These are phyloP conservation scores for Oreochromis aureus DNA, from an alignment of 2,113 vertebrate species.

Conservation along the genomic window DNA sequence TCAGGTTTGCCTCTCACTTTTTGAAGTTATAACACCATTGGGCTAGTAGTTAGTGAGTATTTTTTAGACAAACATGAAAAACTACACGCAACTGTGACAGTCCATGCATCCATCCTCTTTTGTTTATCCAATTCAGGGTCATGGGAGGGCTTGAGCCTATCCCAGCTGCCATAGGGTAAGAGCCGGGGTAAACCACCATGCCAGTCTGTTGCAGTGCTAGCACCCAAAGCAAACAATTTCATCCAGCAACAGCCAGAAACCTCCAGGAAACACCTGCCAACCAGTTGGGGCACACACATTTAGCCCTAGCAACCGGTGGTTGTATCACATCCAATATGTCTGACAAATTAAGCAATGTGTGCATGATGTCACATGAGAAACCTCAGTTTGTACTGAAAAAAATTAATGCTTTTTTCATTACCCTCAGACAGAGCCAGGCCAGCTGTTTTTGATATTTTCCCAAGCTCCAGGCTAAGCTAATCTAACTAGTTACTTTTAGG, in stretches of 20 bases:
- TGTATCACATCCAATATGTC: background rate
- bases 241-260: background rate
- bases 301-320: background rate
- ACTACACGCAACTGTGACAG: background rate
- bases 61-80: background rate
- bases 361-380: background rate
- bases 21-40: background rate
- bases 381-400: background rate
- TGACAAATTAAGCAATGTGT: background rate
- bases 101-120: background rate
- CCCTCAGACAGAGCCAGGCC: background rate
- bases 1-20: background rate
- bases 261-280: background rate
- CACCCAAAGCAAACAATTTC: background rate
- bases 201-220: background rate
- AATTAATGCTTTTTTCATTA: background rate
- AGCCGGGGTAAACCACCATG: background rate
- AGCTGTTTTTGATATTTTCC: background rate
- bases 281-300: background rate
- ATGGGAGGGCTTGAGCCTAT: background rate
- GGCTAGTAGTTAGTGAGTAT: background rate
- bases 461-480: background rate
- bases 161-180: background rate
- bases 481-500: background rate
- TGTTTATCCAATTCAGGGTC: background rate